A percentile compares a stretch with the other conserved stretches of the same genome.
Conservation (phyloP, 2,888 invertebrate species). For the Idaea biselata region DNA sequence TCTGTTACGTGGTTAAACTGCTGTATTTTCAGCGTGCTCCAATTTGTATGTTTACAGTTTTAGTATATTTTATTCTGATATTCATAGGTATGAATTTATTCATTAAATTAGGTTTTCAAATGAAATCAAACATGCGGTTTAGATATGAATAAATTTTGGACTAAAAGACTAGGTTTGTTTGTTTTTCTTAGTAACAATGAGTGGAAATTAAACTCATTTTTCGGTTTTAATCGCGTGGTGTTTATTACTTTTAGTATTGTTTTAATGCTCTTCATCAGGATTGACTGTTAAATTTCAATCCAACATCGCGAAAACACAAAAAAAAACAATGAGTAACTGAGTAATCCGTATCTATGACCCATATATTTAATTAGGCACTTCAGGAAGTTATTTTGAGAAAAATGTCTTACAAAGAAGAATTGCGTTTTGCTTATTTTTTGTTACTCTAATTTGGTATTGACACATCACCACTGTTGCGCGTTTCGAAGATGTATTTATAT, state of each 20-base stretch:
- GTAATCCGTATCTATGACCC: not conserved
- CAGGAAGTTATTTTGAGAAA: slow-evolving; percentile 35
- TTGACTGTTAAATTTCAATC: too few species aligned
- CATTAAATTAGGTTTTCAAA: too few species aligned
- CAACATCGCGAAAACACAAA: too few species aligned
- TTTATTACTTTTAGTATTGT: too few species aligned
- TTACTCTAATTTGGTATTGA: slow-evolving; percentile 3
- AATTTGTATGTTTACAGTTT: slow-evolving; percentile 43
- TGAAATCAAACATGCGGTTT: not conserved
- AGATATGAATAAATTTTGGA: not conserved
- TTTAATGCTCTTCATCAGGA: too few species aligned
- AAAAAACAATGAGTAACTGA: not conserved
- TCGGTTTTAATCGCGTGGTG: too few species aligned
- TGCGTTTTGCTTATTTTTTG: slow-evolving; percentile 1
- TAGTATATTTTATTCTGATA: not conserved
- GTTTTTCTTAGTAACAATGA: not conserved
- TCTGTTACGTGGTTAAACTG: slow-evolving; percentile 25
- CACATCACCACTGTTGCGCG: not conserved
- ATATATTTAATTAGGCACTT: not conserved
- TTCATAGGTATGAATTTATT: not conserved
- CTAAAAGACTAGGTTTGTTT: not conserved
- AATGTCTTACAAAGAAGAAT: slow-evolving; percentile 25
- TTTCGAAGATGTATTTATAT: not conserved
- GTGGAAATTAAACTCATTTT: too few species aligned
- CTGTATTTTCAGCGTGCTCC: slow-evolving; percentile 42